Evolutionary conservation across 2,797 vertebrate genomes (phyloP).

Genomic region (Sebastes itinus): DNA sequence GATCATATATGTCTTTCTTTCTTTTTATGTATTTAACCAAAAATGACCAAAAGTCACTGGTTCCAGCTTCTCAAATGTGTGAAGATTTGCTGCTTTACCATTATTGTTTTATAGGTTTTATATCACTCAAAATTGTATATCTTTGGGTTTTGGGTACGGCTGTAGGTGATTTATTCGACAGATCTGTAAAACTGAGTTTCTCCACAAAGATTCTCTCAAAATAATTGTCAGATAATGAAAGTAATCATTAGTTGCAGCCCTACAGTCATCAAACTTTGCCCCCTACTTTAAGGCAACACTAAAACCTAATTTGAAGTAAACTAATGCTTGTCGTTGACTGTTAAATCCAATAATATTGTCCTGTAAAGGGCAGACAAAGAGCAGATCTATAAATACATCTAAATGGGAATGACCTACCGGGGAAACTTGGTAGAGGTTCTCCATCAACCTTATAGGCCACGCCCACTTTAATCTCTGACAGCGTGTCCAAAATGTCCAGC

Average conservation of each 20-base stretch:
- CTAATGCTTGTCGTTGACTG: not conserved
- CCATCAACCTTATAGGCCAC: conserved; percentile 82
- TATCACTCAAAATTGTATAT: not conserved
- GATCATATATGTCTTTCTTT: not conserved
- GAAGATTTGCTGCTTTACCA: not conserved
- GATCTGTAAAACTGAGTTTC: too few relatives aligned
- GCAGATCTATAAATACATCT: not conserved
- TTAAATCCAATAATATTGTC: not conserved
- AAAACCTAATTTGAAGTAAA: not conserved
- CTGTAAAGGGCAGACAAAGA: not conserved
- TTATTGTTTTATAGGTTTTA: too few relatives aligned
- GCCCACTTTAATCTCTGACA: conserved; percentile 86
- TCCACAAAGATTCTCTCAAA: not conserved
- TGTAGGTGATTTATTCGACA: too few relatives aligned
- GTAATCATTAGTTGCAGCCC: not conserved
- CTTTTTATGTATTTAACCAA: not conserved
- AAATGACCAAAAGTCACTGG: not conserved
- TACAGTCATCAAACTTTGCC: not conserved
- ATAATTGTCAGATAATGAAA: not conserved
- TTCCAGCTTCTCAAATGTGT: not conserved
- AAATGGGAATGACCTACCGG: conserved; percentile 61
- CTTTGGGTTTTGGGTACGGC: not conserved
- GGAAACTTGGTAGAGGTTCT: conserved; percentile 83
- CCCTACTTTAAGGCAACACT: not conserved
- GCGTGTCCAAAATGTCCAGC: conserved; percentile 85